Percentiles rank a stretch among this genome's conserved stretches.
Evolutionary conservation across 2,888 invertebrate species (phyloP).

Genomic region (Noctua pronuba): DNA sequence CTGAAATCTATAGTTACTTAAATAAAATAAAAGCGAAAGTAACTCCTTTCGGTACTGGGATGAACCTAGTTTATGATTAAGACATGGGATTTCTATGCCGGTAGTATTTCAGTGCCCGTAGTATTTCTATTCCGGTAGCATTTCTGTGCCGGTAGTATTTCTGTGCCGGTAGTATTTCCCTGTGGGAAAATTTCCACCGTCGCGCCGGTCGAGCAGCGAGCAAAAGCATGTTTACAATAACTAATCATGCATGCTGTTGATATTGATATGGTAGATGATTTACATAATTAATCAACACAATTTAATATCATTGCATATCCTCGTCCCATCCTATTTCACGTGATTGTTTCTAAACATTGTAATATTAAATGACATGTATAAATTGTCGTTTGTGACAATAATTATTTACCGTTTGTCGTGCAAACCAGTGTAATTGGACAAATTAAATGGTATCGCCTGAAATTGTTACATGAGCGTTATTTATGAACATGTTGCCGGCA

Average conservation of each 20-base stretch:
- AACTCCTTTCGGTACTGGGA: background rate
- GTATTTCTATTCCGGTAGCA: background rate
- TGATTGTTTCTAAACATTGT: conserved; percentile 49
- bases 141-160: background rate
- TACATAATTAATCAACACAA: background rate
- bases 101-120: background rate
- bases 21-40: background rate
- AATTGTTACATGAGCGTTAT: conserved; percentile 60
- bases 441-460: conserved; percentile 61
- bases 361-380: conserved; percentile 39
- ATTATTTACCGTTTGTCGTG: conserved; percentile 51
- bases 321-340: conserved; percentile 1
- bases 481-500: conserved; percentile 57
- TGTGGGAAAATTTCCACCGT: background rate
- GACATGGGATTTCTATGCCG: background rate
- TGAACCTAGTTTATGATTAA: background rate
- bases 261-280: background rate
- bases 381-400: conserved; percentile 53
- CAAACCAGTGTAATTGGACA: conserved; percentile 60
- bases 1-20: background rate
- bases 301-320: conserved; percentile 1
- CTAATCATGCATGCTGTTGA: background rate
- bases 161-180: background rate
- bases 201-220: background rate
- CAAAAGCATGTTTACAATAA: background rate